phyloP scores from a whole-genome alignment of 2,888 invertebrate genomes.

The Lepidonotus clava region DNA sequence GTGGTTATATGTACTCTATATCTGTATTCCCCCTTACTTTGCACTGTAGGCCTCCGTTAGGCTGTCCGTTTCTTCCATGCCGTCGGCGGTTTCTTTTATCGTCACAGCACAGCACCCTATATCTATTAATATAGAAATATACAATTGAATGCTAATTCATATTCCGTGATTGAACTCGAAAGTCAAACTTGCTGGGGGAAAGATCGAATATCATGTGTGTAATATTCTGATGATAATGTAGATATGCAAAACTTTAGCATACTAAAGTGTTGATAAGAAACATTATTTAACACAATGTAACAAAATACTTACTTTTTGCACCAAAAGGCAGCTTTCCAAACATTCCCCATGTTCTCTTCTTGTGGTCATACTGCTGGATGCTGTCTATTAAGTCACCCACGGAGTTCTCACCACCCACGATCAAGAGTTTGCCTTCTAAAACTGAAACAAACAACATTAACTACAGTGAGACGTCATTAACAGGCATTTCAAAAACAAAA shows the following conservation, averaged over 20 bases:
- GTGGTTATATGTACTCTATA: not conserved
- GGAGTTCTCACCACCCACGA: constrained; percentile 60
- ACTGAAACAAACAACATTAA: constrained; percentile 52
- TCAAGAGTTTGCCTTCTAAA: constrained; percentile 57
- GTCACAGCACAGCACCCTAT: constrained; percentile 58
- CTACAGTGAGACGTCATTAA: not conserved
- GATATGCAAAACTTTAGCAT: no score
- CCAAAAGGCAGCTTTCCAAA: constrained; percentile 48
- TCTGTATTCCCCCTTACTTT: not conserved
- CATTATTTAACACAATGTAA: not conserved
- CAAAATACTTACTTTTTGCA: constrained; percentile 57
- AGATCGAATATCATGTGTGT: no score
- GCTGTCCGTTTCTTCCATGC: constrained; percentile 37
- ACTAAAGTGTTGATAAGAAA: no score
- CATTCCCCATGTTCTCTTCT: constrained; percentile 50
- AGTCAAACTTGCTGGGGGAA: no score
- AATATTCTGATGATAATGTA: no score
- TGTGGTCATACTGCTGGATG: constrained; percentile 60
- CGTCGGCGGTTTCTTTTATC: constrained; percentile 56
- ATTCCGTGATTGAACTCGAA: no score
- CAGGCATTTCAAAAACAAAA: no score
- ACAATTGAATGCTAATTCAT: no score
- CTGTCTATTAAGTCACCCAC: constrained; percentile 57
- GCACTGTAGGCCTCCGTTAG: constrained; percentile 38
- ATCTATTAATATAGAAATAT: constrained; percentile 46